Evolutionary conservation across 2,797 vertebrate species (phyloP).

Genomic region (Peromyscus eremicus): DNA sequence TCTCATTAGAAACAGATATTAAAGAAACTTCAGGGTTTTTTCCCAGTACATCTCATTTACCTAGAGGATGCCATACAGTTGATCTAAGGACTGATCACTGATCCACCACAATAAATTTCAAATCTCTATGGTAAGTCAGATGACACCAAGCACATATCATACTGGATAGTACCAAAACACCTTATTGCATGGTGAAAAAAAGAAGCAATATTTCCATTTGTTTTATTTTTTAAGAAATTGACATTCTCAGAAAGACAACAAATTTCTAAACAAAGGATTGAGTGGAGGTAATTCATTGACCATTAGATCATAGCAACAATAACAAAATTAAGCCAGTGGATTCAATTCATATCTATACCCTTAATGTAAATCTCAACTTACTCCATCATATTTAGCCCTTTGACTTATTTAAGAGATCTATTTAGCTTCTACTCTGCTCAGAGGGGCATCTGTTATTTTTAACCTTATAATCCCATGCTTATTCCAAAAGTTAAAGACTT

Average conservation of each 20-base stretch:
- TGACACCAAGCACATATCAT: not conserved
- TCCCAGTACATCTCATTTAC: not conserved
- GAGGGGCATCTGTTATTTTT: not conserved
- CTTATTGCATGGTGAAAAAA: not conserved
- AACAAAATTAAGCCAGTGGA: not conserved
- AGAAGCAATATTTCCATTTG: not conserved
- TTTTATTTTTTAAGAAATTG: not conserved
- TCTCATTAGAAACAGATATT: not conserved
- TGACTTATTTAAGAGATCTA: not conserved
- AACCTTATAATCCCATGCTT: not conserved
- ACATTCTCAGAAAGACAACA: not conserved
- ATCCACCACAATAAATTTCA: not conserved
- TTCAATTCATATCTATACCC: not conserved
- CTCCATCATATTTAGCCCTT: not conserved
- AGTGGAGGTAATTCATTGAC: not conserved
- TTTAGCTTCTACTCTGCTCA: not conserved
- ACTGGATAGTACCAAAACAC: not conserved
- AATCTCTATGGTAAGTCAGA: not conserved
- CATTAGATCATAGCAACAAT: not conserved
- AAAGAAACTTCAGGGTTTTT: not conserved
- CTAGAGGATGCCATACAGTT: not conserved
- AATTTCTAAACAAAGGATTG: not conserved
- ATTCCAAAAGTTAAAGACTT: not conserved
- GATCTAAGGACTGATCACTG: not conserved
- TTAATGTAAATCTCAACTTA: not conserved